Percentiles rank a stretch among this genome's conserved stretches.
Evolutionary conservation across 2,888 invertebrate species (phyloP).

Genomic region (Polyploca ridens): DNA sequence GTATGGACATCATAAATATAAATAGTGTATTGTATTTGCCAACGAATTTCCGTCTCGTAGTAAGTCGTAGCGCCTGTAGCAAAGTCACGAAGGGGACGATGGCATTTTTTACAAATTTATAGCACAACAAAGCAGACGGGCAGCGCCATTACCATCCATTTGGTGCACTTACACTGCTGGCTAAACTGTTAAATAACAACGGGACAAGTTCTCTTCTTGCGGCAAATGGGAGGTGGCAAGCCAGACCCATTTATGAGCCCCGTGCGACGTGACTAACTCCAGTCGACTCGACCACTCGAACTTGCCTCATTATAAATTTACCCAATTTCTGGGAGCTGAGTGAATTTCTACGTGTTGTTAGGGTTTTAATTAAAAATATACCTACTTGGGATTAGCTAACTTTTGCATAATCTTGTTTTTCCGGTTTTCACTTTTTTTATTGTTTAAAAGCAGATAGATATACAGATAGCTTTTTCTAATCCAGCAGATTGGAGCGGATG

Average conservation of each 20-base stretch:
- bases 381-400: neutral
- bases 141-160: constrained; percentile 51
- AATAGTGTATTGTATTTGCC: constrained; percentile 25
- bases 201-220: constrained; percentile 33
- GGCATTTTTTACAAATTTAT: constrained; percentile 41
- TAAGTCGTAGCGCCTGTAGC: constrained; percentile 8
- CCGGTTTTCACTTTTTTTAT: no score
- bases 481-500: no score
- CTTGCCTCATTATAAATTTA: constrained; percentile 40
- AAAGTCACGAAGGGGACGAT: constrained; percentile 18
- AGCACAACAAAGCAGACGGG: constrained; percentile 33
- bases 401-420: no score
- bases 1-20: constrained; percentile 13
- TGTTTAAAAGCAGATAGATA: no score
- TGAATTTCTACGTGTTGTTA: constrained; percentile 39
- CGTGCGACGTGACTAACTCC: constrained; percentile 36
- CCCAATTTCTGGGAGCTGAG: constrained; percentile 39
- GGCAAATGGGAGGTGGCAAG: constrained; percentile 30
- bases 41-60: constrained; percentile 15
- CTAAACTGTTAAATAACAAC: constrained; percentile 49
- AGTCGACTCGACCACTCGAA: constrained; percentile 22
- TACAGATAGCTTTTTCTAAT: no score
- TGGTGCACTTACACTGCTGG: constrained; percentile 50
- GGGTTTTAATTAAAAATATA: constrained; percentile 29
- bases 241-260: constrained; percentile 39